Percentiles rank a stretch among this genome's conserved stretches.
Conservation (phyloP, 2,888 invertebrate genomes). For the Polymixis flavicincta region DNA sequence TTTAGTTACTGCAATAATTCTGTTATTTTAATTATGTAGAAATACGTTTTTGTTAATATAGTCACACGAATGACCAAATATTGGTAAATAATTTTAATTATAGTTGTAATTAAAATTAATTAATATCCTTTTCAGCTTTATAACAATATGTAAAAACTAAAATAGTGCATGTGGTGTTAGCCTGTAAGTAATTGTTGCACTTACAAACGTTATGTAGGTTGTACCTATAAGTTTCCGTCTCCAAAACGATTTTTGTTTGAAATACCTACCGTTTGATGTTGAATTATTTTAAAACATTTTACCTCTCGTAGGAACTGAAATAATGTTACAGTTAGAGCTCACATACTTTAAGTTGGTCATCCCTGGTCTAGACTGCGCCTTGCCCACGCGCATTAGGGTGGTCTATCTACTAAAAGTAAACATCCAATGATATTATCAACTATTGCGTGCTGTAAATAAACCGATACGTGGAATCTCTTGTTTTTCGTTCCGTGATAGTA, state of each 20-base stretch:
- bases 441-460: slow-evolving; percentile 46
- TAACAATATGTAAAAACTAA: too few species aligned
- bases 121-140: too few species aligned
- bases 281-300: neutral
- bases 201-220: too few species aligned
- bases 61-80: too few species aligned
- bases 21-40: too few species aligned
- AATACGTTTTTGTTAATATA: too few species aligned
- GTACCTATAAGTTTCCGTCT: neutral
- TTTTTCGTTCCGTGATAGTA: slow-evolving; percentile 47
- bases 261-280: neutral
- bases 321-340: neutral
- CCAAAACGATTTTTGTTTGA: neutral
- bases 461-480: slow-evolving; percentile 46
- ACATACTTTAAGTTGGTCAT: slow-evolving; percentile 7
- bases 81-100: too few species aligned
- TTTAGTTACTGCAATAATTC: too few species aligned
- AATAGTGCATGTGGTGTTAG: too few species aligned
- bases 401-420: slow-evolving; percentile 58
- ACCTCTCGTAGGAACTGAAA: neutral
- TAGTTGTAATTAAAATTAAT: too few species aligned
- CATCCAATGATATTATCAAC: slow-evolving; percentile 45
- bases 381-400: slow-evolving; percentile 60
- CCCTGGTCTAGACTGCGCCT: slow-evolving; percentile 29
- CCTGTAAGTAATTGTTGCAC: too few species aligned